These are phyloP conservation scores for Polyploca ridens DNA, from an alignment of 2,888 invertebrate species.

Conservation along the genomic window DNA sequence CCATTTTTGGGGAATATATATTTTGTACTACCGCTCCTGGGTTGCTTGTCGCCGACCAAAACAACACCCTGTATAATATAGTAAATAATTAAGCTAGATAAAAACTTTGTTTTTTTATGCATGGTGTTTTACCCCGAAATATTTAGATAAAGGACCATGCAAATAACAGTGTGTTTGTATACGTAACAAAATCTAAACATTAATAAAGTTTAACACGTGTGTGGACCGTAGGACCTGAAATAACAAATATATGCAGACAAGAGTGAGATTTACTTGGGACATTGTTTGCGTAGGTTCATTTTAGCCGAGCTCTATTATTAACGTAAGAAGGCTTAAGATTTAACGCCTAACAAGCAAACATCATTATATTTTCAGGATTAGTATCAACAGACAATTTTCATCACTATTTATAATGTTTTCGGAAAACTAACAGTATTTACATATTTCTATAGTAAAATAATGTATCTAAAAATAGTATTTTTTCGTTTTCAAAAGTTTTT, in stretches of 20 bases:
- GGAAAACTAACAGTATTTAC: no score
- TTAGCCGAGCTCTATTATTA: slow-evolving; percentile 29
- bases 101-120: background rate
- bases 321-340: slow-evolving; percentile 28
- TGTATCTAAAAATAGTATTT: no score
- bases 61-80: no score
- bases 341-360: slow-evolving; percentile 21
- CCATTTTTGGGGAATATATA: no score
- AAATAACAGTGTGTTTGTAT: background rate
- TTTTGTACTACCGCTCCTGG: no score
- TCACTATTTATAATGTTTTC: background rate
- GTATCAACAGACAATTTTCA: background rate
- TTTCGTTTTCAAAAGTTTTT: no score
- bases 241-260: slow-evolving; percentile 19
- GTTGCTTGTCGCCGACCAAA: no score
- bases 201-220: slow-evolving; percentile 8
- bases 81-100: no score
- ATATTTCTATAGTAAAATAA: no score
- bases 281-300: slow-evolving; percentile 5
- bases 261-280: slow-evolving; percentile 18
- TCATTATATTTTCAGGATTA: slow-evolving; percentile 12
- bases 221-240: slow-evolving; percentile 11
- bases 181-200: slow-evolving; percentile 6
- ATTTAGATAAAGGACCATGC: slow-evolving; percentile 7
- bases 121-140: background rate